Evolutionary conservation across 2,113 vertebrate genomes (phyloP), one percentile per base, ranked within the genome.

Genomic region (Danionella cerebrum): DNA sequence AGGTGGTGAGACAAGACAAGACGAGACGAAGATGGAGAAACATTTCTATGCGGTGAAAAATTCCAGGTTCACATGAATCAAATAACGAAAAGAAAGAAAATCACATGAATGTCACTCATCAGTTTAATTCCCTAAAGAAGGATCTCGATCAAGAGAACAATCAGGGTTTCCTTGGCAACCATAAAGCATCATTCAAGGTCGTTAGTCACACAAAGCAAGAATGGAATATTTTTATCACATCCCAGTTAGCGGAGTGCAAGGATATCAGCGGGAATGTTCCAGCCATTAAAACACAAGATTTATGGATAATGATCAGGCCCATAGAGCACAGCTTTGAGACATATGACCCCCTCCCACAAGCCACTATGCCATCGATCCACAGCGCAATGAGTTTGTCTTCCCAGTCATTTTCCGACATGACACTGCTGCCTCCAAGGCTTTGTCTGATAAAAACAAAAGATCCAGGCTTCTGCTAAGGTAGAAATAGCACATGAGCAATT

Each of bases 181-280:
- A 45, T 33, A 52, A 76, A 76, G 44, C 66, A 55, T 54, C 18
- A 42, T 51, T 62, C 41, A 69, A 70, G 55, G 53, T 73, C 66
- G 42, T 53, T 50, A 39, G 35, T 66, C 35, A 67, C 42, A 22
- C 36, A 60, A 63, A 67, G 24, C 16, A 63, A 42, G 55, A 67
- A 63, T 8, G 19, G 67, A 69, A 67, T 41, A 42, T 50, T 54
- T n/a, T 55, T 24, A 45, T 58, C 22, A 52, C 12, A 12, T 50
- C 47, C 11, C 2, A 8, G 38, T 54, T 9, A 42, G 58, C 11
- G 13, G 5, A 57, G 58, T 12, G 31, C 42, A 57, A 19, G 48
- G 19, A 59, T 36, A 29, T 73, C 42, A 60, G 31, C 25, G 19
- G 11, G 33, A 42, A 35, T 51, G 27, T 65, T 35, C 10, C 8